phyloP scores from a whole-genome alignment of 2,888 invertebrate genomes.

The Terebella lapidaria region DNA sequence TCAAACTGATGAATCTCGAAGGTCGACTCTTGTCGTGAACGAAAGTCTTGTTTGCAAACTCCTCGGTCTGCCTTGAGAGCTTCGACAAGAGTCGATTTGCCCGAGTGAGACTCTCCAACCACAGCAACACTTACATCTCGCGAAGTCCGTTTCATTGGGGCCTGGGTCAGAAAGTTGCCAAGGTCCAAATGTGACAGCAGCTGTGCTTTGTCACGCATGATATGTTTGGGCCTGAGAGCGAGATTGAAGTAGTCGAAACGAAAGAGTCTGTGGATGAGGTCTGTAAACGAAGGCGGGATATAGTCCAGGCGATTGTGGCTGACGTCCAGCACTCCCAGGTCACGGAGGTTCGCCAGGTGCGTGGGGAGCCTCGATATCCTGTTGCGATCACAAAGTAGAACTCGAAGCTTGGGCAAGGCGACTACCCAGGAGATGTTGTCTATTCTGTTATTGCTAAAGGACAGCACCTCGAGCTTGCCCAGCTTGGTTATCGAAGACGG shows the following conservation, averaged over 20 bases:
- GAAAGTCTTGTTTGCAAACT: constrained; percentile 20
- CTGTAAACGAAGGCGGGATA: constrained; percentile 26
- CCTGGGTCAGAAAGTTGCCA: constrained; percentile 23
- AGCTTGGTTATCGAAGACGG: constrained; percentile 26
- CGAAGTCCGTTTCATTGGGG: constrained; percentile 13
- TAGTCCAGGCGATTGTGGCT: constrained; percentile 29
- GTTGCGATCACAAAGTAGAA: constrained; percentile 26
- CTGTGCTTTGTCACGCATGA: constrained; percentile 21
- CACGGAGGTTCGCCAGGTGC: constrained; percentile 23
- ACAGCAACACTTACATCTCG: constrained; percentile 27
- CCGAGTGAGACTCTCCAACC: constrained; percentile 30
- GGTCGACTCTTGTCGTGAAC: constrained; percentile 14
- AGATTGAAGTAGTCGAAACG: constrained; percentile 29
- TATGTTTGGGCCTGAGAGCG: constrained; percentile 23
- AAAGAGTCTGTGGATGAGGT: constrained; percentile 23
- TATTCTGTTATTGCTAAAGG: constrained; percentile 30
- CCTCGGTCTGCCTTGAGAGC: constrained; percentile 28
- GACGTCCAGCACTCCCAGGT: constrained; percentile 26
- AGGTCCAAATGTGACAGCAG: constrained; percentile 27
- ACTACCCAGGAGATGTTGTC: constrained; percentile 27
- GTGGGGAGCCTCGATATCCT: constrained; percentile 25
- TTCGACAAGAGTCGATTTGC: constrained; percentile 28
- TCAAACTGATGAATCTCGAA: constrained; percentile 30
- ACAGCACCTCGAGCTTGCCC: constrained; percentile 23
- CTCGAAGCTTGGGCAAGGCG: constrained; percentile 19